These are phyloP conservation scores for Lates calcarifer DNA, from an alignment of 2,113 vertebrate species.

Conservation along the genomic window DNA sequence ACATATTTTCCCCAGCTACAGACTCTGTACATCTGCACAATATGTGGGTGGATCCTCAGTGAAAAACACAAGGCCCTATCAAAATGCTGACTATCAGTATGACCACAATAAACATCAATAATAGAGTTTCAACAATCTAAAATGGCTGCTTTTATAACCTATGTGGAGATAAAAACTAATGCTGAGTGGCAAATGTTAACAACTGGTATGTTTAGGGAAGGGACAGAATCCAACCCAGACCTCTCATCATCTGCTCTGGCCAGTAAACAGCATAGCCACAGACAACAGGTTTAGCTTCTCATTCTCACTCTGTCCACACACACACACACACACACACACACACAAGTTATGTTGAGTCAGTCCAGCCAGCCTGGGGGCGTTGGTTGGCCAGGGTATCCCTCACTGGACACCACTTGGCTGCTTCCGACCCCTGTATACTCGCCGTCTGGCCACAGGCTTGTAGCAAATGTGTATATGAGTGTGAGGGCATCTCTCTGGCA, in stretches of 20 bases:
- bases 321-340: conserved; percentile 20
- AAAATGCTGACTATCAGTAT: neutral
- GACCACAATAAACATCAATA: neutral
- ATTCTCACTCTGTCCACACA: conserved; percentile 17
- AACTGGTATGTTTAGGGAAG: neutral
- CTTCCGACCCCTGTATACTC: conserved; percentile 61
- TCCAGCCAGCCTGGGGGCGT: conserved; percentile 73
- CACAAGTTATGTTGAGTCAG: conserved; percentile 37
- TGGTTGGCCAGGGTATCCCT: conserved; percentile 77
- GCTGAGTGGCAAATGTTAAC: neutral
- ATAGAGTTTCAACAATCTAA: neutral
- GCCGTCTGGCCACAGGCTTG: conserved; percentile 76
- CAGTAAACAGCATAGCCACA: conserved; percentile 34
- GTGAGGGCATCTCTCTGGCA: conserved; percentile 59
- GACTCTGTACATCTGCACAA: no score
- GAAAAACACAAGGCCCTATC: neutral
- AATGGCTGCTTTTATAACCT: neutral
- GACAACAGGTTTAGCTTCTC: conserved; percentile 9
- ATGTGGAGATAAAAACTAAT: neutral
- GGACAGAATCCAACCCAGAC: conserved; percentile 2
- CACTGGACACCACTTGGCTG: conserved; percentile 79
- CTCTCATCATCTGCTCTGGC: conserved; percentile 17
- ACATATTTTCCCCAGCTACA: neutral
- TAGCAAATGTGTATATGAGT: conserved; percentile 55
- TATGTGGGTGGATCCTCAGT: neutral